These are phyloP conservation scores for Phrynocephalus guinanensis DNA, from an alignment of 2,797 vertebrate species.

Conservation along the genomic window DNA sequence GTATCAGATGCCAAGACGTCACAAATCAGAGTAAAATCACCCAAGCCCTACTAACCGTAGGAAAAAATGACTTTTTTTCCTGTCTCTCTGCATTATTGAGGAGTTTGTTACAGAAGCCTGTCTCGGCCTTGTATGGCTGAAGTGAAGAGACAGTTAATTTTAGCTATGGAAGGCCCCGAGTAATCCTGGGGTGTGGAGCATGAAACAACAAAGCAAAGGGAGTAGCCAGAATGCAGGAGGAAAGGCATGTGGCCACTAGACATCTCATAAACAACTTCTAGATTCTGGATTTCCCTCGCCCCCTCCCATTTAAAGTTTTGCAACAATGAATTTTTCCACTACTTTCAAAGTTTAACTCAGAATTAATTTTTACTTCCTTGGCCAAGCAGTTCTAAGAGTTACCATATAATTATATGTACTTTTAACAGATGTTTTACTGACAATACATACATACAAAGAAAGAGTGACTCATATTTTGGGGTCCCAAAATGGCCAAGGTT, in stretches of 20 bases:
- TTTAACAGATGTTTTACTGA: background rate
- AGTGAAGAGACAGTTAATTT: conserved; percentile 36
- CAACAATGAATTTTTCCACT: background rate
- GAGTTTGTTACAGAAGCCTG: background rate
- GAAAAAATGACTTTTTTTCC: conserved; percentile 8
- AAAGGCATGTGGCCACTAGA: conserved; percentile 23
- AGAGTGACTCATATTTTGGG: background rate
- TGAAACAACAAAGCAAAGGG: conserved; percentile 36
- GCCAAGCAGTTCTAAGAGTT: background rate
- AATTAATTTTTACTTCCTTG: conserved; percentile 7
- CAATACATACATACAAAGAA: background rate
- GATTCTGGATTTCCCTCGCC: background rate
- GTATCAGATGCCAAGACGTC: conserved; percentile 30
- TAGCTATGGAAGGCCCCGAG: conserved; percentile 35
- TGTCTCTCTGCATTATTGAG: background rate
- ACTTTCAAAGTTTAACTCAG: background rate
- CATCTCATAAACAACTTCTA: conserved; percentile 15
- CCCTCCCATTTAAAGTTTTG: background rate
- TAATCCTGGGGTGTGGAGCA: conserved; percentile 22
- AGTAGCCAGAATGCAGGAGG: conserved; percentile 7
- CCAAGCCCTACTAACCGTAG: background rate
- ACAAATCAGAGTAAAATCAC: conserved; percentile 26
- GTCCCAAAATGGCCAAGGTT: background rate
- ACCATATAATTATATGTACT: background rate
- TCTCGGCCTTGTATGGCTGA: conserved; percentile 24